These are phyloP conservation scores for Panzeria rudis DNA, from an alignment of 2,888 invertebrate species.

Conservation along the genomic window DNA sequence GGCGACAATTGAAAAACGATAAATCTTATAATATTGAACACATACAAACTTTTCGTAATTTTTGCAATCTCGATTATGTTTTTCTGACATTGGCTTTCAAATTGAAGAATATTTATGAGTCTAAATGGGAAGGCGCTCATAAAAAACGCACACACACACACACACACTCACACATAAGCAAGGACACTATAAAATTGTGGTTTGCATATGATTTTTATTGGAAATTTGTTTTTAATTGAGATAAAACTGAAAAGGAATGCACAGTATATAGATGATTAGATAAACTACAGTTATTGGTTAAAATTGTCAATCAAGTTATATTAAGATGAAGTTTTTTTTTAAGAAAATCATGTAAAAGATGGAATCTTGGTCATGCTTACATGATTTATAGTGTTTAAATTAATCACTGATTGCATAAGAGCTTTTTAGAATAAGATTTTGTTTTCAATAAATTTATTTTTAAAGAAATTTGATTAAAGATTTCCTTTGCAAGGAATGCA, in stretches of 20 bases:
- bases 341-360: not conserved
- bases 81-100: constrained; percentile 55
- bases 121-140: constrained; percentile 27
- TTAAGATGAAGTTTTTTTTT: not conserved
- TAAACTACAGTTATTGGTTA: constrained; percentile 34
- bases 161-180: not conserved
- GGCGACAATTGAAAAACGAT: constrained; percentile 82
- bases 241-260: not conserved
- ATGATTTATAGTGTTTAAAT: constrained; percentile 12
- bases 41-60: constrained; percentile 18
- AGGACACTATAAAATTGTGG: not conserved
- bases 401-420: not conserved
- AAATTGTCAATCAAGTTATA: constrained; percentile 32
- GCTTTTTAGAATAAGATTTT: not conserved
- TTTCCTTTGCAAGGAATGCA: not conserved
- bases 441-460: not conserved
- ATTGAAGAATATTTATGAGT: constrained; percentile 69
- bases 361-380: not conserved
- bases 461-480: not conserved
- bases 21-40: constrained; percentile 80
- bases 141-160: not conserved
- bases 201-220: constrained; percentile 50
- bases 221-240: constrained; percentile 52
- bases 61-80: constrained; percentile 51
- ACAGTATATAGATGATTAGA: not conserved